These are phyloP conservation scores for Mamestra brassicae DNA, from an alignment of 2,888 invertebrate genomes.

Conservation along the genomic window DNA sequence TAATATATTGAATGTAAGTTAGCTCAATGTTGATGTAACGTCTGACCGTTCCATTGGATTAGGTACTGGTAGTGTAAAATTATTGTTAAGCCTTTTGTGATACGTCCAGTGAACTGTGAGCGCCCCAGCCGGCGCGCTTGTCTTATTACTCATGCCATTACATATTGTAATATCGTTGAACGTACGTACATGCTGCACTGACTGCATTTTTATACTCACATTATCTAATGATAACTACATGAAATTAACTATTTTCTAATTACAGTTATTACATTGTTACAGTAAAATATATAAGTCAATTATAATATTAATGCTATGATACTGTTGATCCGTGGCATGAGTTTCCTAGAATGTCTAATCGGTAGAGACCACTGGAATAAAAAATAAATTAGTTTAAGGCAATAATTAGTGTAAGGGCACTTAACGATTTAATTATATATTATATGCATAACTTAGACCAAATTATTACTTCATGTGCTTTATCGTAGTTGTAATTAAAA, in stretches of 20 bases:
- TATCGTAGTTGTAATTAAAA: slow-evolving; percentile 89
- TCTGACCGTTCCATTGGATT: slow-evolving; percentile 89
- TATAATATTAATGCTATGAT: slow-evolving; percentile 56
- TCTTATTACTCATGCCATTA: slow-evolving; percentile 70
- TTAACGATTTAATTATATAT: slow-evolving; percentile 83
- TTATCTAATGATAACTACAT: slow-evolving; percentile 63
- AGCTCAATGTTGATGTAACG: slow-evolving; percentile 90
- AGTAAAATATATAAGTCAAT: slow-evolving; percentile 58
- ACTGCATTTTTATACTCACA: slow-evolving; percentile 66
- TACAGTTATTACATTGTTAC: slow-evolving; percentile 59
- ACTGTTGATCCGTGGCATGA: slow-evolving; percentile 69
- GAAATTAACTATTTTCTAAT: slow-evolving; percentile 59
- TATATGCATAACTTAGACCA: slow-evolving; percentile 90
- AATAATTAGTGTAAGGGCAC: slow-evolving; percentile 89
- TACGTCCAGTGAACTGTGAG: slow-evolving; percentile 87
- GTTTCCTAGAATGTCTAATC: slow-evolving; percentile 65
- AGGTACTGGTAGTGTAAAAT: slow-evolving; percentile 87
- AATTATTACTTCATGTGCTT: slow-evolving; percentile 90
- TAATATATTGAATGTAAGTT: slow-evolving; percentile 89
- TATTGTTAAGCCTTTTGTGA: slow-evolving; percentile 88
- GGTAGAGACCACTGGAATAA: slow-evolving; percentile 83
- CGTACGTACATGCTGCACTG: slow-evolving; percentile 56
- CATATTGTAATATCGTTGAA: slow-evolving; percentile 60
- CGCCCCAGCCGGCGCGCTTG: slow-evolving; percentile 46
- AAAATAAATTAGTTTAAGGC: slow-evolving; percentile 85